Percentiles rank a stretch among this genome's conserved stretches.
Evolutionary conservation across 2,113 vertebrate genomes (phyloP).

Genomic region (Protomyctophum bolini): DNA sequence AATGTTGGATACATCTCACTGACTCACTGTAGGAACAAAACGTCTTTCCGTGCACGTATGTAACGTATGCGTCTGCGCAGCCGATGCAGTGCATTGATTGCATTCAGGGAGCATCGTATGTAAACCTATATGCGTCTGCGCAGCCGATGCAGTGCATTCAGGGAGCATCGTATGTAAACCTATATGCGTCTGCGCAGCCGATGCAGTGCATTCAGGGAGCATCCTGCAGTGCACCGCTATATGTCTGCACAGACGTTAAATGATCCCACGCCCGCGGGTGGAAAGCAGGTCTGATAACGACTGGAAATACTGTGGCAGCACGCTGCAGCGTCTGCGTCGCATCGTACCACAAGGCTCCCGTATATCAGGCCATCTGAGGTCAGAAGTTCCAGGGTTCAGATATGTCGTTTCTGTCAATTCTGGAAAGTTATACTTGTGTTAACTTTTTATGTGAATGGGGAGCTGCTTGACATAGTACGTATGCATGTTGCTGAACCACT

Average conservation of each 20-base stretch:
- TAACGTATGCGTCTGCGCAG: neutral
- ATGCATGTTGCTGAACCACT: too few species aligned
- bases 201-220: conserved; percentile 29
- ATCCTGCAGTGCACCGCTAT: conserved; percentile 55
- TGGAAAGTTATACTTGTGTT: too few species aligned
- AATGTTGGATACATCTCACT: neutral
- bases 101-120: conserved; percentile 41
- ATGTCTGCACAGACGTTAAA: conserved; percentile 36
- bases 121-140: conserved; percentile 39
- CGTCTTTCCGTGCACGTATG: too few species aligned
- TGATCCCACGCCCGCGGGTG: conserved; percentile 36
- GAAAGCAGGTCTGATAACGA: conserved; percentile 39
- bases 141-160: conserved; percentile 29
- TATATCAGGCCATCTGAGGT: conserved; percentile 15
- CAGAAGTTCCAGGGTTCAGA: too few species aligned
- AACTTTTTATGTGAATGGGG: too few species aligned
- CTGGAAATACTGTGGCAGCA: conserved; percentile 38
- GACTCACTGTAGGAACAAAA: conserved; percentile 11
- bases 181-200: neutral
- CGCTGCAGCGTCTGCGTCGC: conserved; percentile 33
- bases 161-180: conserved; percentile 12
- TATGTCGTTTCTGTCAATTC: too few species aligned
- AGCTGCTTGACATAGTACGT: too few species aligned
- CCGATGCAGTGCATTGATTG: conserved; percentile 13
- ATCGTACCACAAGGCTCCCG: conserved; percentile 25